Conservation (phyloP, 2,797 vertebrate genomes). For the Trematomus bernacchii region DNA sequence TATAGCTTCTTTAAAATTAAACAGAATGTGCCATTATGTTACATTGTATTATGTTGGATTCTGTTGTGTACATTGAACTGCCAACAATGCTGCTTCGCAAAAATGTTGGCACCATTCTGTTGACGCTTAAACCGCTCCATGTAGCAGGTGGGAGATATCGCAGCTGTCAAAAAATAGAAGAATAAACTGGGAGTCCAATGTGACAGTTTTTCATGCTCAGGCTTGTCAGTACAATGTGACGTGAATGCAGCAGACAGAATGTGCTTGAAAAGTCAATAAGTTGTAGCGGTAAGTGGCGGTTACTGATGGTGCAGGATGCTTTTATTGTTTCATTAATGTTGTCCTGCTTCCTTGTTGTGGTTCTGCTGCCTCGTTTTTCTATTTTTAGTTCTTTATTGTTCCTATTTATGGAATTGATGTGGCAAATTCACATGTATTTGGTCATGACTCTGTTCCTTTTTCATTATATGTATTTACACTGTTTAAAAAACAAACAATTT, state of each 20-base stretch:
- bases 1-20: constrained; percentile 16
- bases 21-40: constrained; percentile 9
- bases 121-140: not conserved
- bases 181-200: constrained; percentile 12
- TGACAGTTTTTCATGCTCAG: constrained; percentile 10
- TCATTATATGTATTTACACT: constrained; percentile 3
- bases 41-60: constrained; percentile 26
- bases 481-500: constrained; percentile 16
- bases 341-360: constrained; percentile 18
- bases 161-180: constrained; percentile 26
- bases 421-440: constrained; percentile 15
- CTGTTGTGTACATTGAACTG: constrained; percentile 8
- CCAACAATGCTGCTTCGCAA: not conserved
- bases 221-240: not conserved
- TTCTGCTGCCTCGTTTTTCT: constrained; percentile 13
- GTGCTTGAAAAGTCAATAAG: not conserved
- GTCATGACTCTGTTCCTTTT: not conserved
- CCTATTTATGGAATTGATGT: constrained; percentile 11
- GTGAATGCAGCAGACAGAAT: not conserved
- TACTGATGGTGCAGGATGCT: constrained; percentile 21
- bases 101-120: constrained; percentile 4
- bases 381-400: constrained; percentile 15
- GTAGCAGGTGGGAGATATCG: not conserved
- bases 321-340: constrained; percentile 31
- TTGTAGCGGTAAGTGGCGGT: not conserved